Evolutionary conservation across 2,888 invertebrate genomes (phyloP), one percentile per base, ranked within the genome.

Genomic region (Sceliomorpha sp.): DNA sequence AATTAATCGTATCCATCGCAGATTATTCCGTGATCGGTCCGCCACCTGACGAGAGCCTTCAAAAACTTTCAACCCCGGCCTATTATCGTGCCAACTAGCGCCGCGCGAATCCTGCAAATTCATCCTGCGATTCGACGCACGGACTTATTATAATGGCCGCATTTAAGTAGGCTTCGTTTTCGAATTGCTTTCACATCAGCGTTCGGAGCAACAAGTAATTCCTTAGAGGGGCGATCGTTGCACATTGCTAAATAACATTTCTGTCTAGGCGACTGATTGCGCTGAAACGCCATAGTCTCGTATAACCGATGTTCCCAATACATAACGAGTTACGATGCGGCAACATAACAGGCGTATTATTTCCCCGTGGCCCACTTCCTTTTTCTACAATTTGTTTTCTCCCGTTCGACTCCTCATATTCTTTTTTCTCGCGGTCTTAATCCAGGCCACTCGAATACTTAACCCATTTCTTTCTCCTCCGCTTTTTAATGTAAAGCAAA

Each of bases 1-100:
- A 81, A 85, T 85, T 85, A 82, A 83, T 85, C 78, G 80, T 79
- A 75, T 79, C 80, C 75, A 79, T 80, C 77, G 79, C 70, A 70
- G 79, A 83, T 84, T 81, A 82, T 72, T 70, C 66, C 42, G 70
- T 75, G 74, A 81, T 79, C 75, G 78, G 79, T 80, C 75, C 76
- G 72, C 74, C 73, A n/a, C n/a, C n/a, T n/a, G 8, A 6, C 6
- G 36, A 42, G 20, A 9, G 9, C n/a, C n/a, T 37, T 5, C 37
- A 14, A 9, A 42, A 42, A 50, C 7, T 59, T 48, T 42, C n/a
- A 45, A 10, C 8, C 1, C 3, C 24, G 1, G 27, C 24, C n/a
- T n/a, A n/a, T n/a, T 14, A 39, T 40, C 40, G 42, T 29, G 17
- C 40, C 48, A 55, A 48, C 42, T 48, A 34, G 34, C 47, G 40